Evolutionary conservation across 2,797 vertebrate species (phyloP).

Genomic region (Schizothorax lantsangensis): DNA sequence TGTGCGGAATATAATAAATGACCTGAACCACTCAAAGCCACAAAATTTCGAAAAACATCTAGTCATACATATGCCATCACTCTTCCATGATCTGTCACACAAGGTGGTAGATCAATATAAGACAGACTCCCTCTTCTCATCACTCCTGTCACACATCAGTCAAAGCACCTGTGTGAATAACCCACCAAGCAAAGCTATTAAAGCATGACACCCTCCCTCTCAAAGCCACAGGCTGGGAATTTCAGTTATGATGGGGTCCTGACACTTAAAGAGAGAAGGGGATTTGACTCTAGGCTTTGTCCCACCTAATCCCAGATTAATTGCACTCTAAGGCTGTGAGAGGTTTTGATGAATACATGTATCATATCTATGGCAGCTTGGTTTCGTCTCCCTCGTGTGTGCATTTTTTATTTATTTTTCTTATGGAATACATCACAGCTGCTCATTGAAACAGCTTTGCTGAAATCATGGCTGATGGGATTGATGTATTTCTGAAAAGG

Average conservation of each 20-base stretch:
- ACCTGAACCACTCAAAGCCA: not conserved
- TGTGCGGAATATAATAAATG: not conserved
- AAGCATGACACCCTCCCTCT: constrained; percentile 45
- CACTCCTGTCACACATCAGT: not conserved
- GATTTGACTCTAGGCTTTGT: constrained; percentile 40
- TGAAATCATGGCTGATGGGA: constrained; percentile 38
- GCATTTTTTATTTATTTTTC: not conserved
- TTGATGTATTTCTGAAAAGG: constrained; percentile 48
- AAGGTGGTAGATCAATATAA: constrained; percentile 29
- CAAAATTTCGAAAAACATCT: not conserved
- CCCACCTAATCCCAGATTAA: constrained; percentile 48
- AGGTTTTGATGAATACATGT: constrained; percentile 46
- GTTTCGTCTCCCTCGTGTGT: constrained; percentile 31
- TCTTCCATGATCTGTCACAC: not conserved
- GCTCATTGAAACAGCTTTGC: constrained; percentile 57
- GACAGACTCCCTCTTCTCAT: not conserved
- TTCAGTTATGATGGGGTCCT: constrained; percentile 50
- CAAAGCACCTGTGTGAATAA: constrained; percentile 42
- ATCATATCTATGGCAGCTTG: constrained; percentile 50
- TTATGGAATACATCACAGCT: constrained; percentile 42
- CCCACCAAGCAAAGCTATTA: constrained; percentile 56
- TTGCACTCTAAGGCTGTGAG: constrained; percentile 45
- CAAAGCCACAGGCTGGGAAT: constrained; percentile 18
- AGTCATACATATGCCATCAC: not conserved
- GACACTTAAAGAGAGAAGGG: constrained; percentile 40